Conservation (phyloP, 2,888 invertebrate genomes). For the Marronus borbonicus region DNA sequence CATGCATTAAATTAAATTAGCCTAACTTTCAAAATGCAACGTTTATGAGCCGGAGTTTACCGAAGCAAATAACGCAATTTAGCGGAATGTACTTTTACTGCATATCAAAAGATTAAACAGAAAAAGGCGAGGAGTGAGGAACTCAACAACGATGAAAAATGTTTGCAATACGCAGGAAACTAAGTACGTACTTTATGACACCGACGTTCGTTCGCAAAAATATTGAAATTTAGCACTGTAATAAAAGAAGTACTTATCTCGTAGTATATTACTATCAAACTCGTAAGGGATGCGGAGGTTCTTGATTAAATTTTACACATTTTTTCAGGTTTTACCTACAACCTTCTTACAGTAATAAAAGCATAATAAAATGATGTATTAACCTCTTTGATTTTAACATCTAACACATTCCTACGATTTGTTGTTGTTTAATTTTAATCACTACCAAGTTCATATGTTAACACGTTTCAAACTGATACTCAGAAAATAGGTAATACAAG, state of each 20-base stretch:
- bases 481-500: too few relatives aligned
- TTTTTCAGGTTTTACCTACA: not conserved
- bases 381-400: too few relatives aligned
- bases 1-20: not conserved
- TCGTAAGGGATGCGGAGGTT: not conserved
- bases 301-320: constrained; percentile 14
- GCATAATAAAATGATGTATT: too few relatives aligned
- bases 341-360: not conserved
- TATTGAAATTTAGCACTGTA: constrained; percentile 31
- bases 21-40: not conserved
- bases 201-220: constrained; percentile 16
- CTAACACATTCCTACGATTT: not conserved
- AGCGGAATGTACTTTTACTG: constrained; percentile 6
- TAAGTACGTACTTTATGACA: constrained; percentile 20
- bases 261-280: constrained; percentile 18
- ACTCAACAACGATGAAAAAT: constrained; percentile 32
- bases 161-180: constrained; percentile 26
- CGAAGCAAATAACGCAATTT: not conserved
- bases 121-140: constrained; percentile 16
- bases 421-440: too few relatives aligned
- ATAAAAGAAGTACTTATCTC: constrained; percentile 27
- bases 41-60: not conserved
- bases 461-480: too few relatives aligned
- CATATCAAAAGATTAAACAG: constrained; percentile 20
- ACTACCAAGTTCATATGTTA: too few relatives aligned